Conservation (phyloP, 2,797 vertebrate species). For the Gymnoscopelus microlampas region DNA sequence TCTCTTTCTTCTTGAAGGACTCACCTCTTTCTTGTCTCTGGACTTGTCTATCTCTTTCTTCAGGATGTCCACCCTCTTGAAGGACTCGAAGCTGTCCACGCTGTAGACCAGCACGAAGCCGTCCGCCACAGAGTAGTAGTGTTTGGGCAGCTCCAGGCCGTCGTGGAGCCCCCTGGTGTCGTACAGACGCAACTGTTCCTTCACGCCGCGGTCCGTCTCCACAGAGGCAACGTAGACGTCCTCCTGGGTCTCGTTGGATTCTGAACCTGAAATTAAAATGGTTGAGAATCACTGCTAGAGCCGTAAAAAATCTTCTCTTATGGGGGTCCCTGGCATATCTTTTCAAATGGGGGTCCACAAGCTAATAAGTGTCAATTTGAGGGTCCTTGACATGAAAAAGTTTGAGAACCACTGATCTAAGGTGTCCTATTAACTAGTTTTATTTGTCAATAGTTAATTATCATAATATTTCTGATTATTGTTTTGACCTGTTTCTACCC, state of each 20-base stretch:
- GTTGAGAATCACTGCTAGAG: no score
- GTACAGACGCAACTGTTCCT: slow-evolving; percentile 93
- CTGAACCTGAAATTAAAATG: no score
- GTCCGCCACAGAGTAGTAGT: slow-evolving; percentile 93
- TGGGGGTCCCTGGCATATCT: no score
- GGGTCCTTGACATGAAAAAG: no score
- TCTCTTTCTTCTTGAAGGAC: slow-evolving; percentile 95
- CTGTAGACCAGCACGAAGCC: slow-evolving; percentile 95
- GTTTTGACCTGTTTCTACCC: no score
- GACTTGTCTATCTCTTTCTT: slow-evolving; percentile 95
- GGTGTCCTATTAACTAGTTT: no score
- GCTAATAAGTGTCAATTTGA: no score
- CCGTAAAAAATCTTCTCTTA: no score
- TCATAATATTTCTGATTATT: no score
- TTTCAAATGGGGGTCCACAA: no score
- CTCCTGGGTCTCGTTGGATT: slow-evolving; percentile 89
- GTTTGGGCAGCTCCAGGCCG: slow-evolving; percentile 89
- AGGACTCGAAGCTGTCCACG: slow-evolving; percentile 91
- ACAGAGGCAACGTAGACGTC: slow-evolving; percentile 94
- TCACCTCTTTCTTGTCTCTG: slow-evolving; percentile 97
- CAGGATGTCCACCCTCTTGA: slow-evolving; percentile 89
- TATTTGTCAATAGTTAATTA: no score
- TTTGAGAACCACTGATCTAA: no score
- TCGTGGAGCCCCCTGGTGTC: slow-evolving; percentile 91
- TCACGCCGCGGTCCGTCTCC: slow-evolving; percentile 92